Evolutionary conservation across 2,888 invertebrate genomes (phyloP).

Genomic region (Heliconius cydno): DNA sequence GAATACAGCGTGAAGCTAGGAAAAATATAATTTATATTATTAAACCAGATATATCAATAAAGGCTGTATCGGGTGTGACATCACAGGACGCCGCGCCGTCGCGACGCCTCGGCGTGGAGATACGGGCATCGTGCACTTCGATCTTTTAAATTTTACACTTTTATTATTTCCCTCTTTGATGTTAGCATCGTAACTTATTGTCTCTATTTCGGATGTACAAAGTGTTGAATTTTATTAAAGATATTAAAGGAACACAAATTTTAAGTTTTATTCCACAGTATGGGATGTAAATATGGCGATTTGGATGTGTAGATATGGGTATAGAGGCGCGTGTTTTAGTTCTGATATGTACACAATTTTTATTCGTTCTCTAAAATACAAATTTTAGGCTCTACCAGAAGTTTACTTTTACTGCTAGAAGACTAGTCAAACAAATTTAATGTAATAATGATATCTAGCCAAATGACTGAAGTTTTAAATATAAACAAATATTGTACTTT

Average conservation of each 20-base stretch:
- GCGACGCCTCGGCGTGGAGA: conserved; percentile 38
- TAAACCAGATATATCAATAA: conserved; percentile 1
- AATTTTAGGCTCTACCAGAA: too few relatives aligned
- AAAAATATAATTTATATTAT: conserved; percentile 8
- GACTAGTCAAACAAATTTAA: too few relatives aligned
- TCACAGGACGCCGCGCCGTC: conserved; percentile 48
- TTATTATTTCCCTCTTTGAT: conserved; percentile 26
- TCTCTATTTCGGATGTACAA: background rate
- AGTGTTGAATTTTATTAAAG: too few relatives aligned
- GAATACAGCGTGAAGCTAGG: background rate
- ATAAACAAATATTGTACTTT: too few relatives aligned
- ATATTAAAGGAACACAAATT: background rate
- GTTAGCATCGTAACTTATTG: background rate
- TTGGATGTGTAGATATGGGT: too few relatives aligned
- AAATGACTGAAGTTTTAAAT: too few relatives aligned
- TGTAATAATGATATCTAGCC: too few relatives aligned
- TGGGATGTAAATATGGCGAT: too few relatives aligned
- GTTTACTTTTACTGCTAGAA: too few relatives aligned
- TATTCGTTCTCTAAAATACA: too few relatives aligned
- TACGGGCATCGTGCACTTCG: conserved; percentile 23
- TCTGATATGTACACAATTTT: too few relatives aligned
- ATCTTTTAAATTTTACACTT: conserved; percentile 33
- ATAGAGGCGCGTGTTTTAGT: too few relatives aligned
- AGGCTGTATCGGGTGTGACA: conserved; percentile 30
- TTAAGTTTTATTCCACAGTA: background rate